Evolutionary conservation across 2,113 vertebrate genomes (phyloP), one percentile per base, ranked within the genome.

Genomic region (Grammomys surdaster): DNA sequence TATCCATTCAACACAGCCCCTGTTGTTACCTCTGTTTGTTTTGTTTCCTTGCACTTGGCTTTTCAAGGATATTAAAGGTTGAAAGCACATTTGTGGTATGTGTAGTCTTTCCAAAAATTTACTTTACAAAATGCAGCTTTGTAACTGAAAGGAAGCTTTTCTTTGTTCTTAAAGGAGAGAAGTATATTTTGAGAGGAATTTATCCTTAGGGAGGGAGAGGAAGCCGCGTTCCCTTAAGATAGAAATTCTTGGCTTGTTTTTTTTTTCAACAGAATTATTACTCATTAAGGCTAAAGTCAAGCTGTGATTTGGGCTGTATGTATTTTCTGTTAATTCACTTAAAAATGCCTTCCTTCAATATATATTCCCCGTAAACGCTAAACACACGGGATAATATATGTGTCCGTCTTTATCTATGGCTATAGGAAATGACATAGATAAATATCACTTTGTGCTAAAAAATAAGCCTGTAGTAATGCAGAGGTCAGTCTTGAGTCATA

Each of bases 301-400:
- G 31, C 95, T 96, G 92, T 90, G 95, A 86, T 95, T 95, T 96
- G 58, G 81, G 56, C 91, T 92, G 31, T 73, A 81, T 81, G 73
- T 95, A 75, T 96, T 96, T 95, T 96, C 94, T 97, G 96, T 91
- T 97, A 97, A 95, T 96, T 97, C 94, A 95, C 94, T 97, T 94
- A 94, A 95, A 90, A 91, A 82, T 70, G 7, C 82, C 90, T 89
- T 51, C 67, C 78, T 43, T 93, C 87, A 78, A 81, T 88, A 81
- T 33, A 51, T 94, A 72, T 81, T 94, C 72, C 89, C 88, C 60
- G 20, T 80, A 93, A 93, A 94, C 63, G 72, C 0, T 85, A 69
- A 95, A 73, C 76, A 60, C 93, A 12, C 43, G 69, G 54, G 67
- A 73, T 96, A 90, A 97, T 97, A 73, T 96, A 94, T 96, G 91